phyloP scores from a whole-genome alignment of 2,888 invertebrate genomes.

The Acronicta alni region DNA sequence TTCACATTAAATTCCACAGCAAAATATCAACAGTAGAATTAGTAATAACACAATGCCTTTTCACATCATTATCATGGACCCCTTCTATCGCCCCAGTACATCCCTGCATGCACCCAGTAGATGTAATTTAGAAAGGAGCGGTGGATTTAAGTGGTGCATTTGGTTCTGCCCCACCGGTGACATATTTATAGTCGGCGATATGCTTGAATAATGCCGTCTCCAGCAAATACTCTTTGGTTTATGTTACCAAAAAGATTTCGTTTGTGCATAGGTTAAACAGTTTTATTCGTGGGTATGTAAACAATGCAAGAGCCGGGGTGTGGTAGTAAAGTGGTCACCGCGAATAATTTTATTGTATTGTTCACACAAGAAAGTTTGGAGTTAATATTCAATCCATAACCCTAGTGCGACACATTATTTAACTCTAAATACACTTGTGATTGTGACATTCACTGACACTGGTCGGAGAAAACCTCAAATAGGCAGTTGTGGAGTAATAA shows the following conservation, averaged over 20 bases:
- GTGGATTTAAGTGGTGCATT: constrained; percentile 71
- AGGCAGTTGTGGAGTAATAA: no score
- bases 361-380: no score
- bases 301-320: not conserved
- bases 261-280: constrained; percentile 12
- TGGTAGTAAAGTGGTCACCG: no score
- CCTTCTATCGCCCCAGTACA: constrained; percentile 16
- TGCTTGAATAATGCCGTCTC: constrained; percentile 64
- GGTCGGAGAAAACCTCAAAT: no score
- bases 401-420: no score
- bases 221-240: constrained; percentile 41
- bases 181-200: constrained; percentile 70
- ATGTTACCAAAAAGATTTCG: constrained; percentile 31
- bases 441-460: no score
- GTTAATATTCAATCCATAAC: no score
- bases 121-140: constrained; percentile 65
- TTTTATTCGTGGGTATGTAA: not conserved
- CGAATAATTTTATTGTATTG: no score
- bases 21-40: not conserved
- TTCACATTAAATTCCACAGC: not conserved
- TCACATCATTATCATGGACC: not conserved
- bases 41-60: not conserved
- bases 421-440: no score
- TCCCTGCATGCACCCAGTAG: constrained; percentile 46
- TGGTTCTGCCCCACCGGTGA: constrained; percentile 72